A percentile compares a stretch with the other conserved stretches of the same genome.
phyloP scores from a whole-genome alignment of 2,888 invertebrate genomes.

The Andrena bucephala region DNA sequence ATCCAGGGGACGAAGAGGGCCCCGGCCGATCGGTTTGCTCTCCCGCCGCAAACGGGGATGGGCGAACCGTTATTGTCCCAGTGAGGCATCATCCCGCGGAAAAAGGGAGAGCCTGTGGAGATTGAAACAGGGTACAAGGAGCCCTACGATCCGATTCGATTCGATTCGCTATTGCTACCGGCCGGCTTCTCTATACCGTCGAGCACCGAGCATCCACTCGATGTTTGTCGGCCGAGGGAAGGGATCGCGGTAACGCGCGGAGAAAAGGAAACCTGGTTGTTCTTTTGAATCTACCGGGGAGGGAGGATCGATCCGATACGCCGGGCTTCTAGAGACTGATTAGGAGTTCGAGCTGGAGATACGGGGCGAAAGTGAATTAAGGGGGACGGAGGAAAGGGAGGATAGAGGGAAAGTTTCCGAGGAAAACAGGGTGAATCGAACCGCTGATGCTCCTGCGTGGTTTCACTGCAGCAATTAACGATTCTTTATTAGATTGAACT shows the following conservation, averaged over 20 bases:
- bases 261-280: conserved; percentile 4
- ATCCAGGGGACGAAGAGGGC: conserved; percentile 1
- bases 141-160: conserved; percentile 34
- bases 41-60: neutral
- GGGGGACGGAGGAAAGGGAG: neutral
- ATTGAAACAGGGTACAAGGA: conserved; percentile 12
- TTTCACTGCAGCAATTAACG: neutral
- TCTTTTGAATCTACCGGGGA: neutral
- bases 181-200: neutral
- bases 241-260: neutral
- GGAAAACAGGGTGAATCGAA: neutral
- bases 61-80: conserved; percentile 43
- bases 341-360: neutral
- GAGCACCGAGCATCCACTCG: neutral
- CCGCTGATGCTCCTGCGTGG: too few relatives aligned
- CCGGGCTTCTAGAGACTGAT: neutral
- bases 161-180: conserved; percentile 19
- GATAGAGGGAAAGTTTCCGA: neutral
- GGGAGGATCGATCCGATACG: neutral
- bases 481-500: neutral
- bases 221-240: conserved; percentile 30
- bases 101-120: conserved; percentile 13
- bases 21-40: conserved; percentile 32
- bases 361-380: conserved; percentile 7
- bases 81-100: conserved; percentile 27